phyloP scores from a whole-genome alignment of 2,888 invertebrate species.

The Yponomeuta plumbellus region DNA sequence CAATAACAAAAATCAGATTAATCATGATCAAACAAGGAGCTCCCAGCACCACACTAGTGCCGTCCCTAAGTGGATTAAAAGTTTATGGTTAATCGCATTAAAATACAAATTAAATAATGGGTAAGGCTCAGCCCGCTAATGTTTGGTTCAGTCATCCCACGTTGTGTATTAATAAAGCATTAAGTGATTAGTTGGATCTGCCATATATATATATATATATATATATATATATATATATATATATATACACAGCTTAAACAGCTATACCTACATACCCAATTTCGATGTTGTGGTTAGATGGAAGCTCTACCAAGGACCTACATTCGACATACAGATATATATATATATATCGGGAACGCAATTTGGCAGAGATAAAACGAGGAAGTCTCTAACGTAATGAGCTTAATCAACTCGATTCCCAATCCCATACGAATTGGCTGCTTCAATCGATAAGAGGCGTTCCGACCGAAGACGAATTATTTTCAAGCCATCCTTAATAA shows the following conservation, averaged over 20 bases:
- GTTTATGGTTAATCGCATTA: constrained; percentile 1
- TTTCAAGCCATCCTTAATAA: constrained; percentile 1
- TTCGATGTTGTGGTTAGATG: background rate
- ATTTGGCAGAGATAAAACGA: background rate
- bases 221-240: too few species aligned
- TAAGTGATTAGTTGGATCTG: background rate
- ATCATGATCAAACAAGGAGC: background rate
- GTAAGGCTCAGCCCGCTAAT: background rate
- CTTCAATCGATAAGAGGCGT: background rate
- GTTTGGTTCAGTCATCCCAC: constrained; percentile 1
- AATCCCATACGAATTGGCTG: background rate
- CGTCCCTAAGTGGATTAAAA: constrained; percentile 5
- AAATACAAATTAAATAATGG: constrained; percentile 13
- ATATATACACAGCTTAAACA: too few species aligned
- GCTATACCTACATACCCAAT: background rate
- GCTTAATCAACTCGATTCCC: background rate
- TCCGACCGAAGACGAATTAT: constrained; percentile 6
- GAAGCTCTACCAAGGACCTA: background rate
- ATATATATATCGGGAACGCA: background rate
- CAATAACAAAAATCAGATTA: background rate
- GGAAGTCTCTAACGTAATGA: background rate
- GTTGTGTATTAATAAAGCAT: background rate
- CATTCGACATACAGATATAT: background rate
- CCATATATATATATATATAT: too few species aligned
- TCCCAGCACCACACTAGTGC: background rate